Percentiles rank a stretch among this genome's conserved stretches.
Evolutionary conservation across 1,140 invertebrate species (phyloP).

Genomic region (Trichomalopsis sarcophagae): DNA sequence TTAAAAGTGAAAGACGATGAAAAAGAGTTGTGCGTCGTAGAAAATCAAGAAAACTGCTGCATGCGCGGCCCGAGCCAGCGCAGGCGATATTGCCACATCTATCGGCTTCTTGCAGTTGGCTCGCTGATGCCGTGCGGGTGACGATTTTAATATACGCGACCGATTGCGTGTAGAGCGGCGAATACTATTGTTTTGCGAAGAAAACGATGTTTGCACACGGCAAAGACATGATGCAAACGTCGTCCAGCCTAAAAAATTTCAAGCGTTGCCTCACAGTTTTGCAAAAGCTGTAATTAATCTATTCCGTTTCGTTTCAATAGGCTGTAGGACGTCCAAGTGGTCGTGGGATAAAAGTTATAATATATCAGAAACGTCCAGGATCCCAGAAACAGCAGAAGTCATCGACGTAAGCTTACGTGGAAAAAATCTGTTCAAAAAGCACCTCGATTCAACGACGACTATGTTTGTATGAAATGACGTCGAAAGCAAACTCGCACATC

Average conservation of each 20-base stretch:
- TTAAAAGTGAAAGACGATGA: slow-evolving; percentile 50
- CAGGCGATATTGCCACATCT: slow-evolving; percentile 28
- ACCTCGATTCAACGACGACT: no score
- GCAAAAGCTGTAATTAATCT: background rate
- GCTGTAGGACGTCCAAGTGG: no score
- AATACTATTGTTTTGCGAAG: background rate
- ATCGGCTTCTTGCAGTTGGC: slow-evolving; percentile 14
- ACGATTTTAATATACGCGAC: slow-evolving; percentile 25
- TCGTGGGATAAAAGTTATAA: no score
- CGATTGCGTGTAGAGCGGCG: background rate
- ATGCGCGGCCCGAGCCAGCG: background rate
- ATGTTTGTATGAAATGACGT: no score
- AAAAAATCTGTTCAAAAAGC: background rate
- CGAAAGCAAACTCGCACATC: slow-evolving; percentile 50
- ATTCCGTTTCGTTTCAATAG: background rate
- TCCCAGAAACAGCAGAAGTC: background rate
- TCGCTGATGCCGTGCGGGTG: background rate
- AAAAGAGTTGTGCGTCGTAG: slow-evolving; percentile 46
- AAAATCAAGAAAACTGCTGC: slow-evolving; percentile 44
- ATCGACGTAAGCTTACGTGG: background rate
- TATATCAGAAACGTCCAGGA: no score
- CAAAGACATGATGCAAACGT: background rate
- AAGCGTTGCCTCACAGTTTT: no score
- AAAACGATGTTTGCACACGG: background rate
- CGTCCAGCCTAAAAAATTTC: background rate